Evolutionary conservation across 2,797 vertebrate species (phyloP), one percentile per base, ranked within the genome.

Genomic region (Austrolebias charrua): DNA sequence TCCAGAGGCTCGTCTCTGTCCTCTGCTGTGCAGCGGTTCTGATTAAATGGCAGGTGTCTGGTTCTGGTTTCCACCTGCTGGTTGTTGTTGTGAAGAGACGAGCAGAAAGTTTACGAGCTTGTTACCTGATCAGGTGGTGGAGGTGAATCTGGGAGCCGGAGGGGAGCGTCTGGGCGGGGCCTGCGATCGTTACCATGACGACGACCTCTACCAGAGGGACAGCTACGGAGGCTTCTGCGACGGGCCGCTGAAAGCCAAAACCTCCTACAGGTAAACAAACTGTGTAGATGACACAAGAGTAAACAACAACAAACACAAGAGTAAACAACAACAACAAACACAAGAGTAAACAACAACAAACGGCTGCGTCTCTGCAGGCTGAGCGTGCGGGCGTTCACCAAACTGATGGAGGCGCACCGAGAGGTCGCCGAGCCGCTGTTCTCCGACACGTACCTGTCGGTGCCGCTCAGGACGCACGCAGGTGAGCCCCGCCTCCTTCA

Each of bases 371-470:
- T 71, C 15, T 64, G 9, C 43, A 88, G 87, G 66, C 54, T 98
- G 83, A 97, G 96, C 58, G 90, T 98, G 42, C 92, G 96, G 55
- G 96, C 95, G 29, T 98, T 97, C 89, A 98, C 96, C 12, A 93
- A 90, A 71, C 92, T 98, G 47, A 93, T 94, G 78, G 94, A 95
- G 51, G 90, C 94, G 51, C 83, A 94, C 11, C 87, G 86, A 60
- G 95, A 96, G 75, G 85, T 94, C 68, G 67, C 89, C 43, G 86
- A 91, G 45, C 95, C 96, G 0, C 93, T 98, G 15, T 97, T 95
- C 80, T 92, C 92, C 0, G 97, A 98, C 83, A 96, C 95, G 0
- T 96, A 92, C 86, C 94, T 98, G 86, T 98, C 97, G 0, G 69
- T 91, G 10, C 95, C 96, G 0, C 91, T 98, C 69, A 92, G 91